Conservation (phyloP, 1,140 invertebrate species). For the Dermatophagoides farinae region DNA sequence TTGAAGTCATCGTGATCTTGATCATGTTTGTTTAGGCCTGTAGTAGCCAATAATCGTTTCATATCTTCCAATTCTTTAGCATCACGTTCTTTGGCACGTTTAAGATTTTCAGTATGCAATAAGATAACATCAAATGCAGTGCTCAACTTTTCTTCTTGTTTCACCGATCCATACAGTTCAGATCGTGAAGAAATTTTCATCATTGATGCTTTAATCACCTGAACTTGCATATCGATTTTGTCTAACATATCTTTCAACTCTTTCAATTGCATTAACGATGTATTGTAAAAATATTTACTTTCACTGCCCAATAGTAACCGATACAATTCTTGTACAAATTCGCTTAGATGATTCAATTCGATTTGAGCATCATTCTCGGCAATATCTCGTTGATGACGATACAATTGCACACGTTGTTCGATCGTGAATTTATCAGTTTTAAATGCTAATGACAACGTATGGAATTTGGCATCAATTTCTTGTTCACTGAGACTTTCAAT, state of each 20-base stretch:
- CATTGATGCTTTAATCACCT: constrained; percentile 27
- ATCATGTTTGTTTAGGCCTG: not conserved
- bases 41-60: constrained; percentile 12
- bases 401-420: constrained; percentile 27
- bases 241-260: constrained; percentile 25
- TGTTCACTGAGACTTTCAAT: constrained; percentile 23
- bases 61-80: constrained; percentile 29
- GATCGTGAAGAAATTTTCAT: constrained; percentile 28
- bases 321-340: constrained; percentile 13
- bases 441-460: constrained; percentile 30
- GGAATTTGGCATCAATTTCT: constrained; percentile 29
- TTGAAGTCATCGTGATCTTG: not conserved
- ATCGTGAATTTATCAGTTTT: constrained; percentile 33
- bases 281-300: not conserved
- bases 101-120: constrained; percentile 32
- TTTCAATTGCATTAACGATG: not conserved
- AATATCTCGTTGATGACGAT: constrained; percentile 31
- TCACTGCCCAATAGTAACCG: constrained; percentile 1
- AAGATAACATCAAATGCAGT: constrained; percentile 33
- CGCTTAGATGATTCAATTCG: constrained; percentile 27
- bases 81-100: constrained; percentile 27
- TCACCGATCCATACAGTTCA: constrained; percentile 32
- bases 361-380: constrained; percentile 31
- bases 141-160: constrained; percentile 32
- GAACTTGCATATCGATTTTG: constrained; percentile 27